Percentiles rank a stretch among this genome's conserved stretches.
phyloP scores from a whole-genome alignment of 92 coral and sea anemone species.

The Porites evermanni region DNA sequence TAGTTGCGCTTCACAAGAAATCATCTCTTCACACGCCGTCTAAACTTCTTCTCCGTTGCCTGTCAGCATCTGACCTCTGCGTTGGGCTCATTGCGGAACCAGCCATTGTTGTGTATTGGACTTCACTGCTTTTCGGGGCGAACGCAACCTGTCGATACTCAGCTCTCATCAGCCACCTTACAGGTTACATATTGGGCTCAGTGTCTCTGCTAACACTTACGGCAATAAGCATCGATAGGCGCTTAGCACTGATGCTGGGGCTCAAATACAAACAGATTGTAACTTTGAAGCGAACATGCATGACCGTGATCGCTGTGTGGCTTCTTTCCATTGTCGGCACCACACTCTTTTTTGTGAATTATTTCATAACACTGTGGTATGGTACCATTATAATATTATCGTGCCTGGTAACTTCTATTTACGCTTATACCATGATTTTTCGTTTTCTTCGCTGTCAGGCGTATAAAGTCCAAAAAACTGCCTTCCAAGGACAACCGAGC shows the following conservation, averaged over 20 bases:
- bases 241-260: background rate
- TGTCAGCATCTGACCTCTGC: constrained; percentile 9
- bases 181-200: background rate
- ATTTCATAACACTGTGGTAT: background rate
- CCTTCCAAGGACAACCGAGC: background rate
- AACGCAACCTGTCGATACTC: background rate
- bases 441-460: background rate
- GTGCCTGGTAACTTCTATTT: background rate
- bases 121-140: background rate
- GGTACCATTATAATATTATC: background rate
- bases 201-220: background rate
- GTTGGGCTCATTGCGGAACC: constrained; percentile 6
- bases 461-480: background rate
- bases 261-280: background rate
- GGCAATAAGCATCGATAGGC: background rate
- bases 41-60: constrained; percentile 21
- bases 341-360: background rate
- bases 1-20: constrained; percentile 20
- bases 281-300: background rate
- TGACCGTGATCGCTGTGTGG: background rate
- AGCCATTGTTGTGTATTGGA: background rate
- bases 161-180: background rate
- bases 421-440: background rate
- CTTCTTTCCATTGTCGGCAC: background rate
- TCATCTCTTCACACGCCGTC: constrained; percentile 14